Evolutionary conservation across 2,888 invertebrate genomes (phyloP), one percentile per base, ranked within the genome.

Genomic region (Hemistola chrysoprasaria): DNA sequence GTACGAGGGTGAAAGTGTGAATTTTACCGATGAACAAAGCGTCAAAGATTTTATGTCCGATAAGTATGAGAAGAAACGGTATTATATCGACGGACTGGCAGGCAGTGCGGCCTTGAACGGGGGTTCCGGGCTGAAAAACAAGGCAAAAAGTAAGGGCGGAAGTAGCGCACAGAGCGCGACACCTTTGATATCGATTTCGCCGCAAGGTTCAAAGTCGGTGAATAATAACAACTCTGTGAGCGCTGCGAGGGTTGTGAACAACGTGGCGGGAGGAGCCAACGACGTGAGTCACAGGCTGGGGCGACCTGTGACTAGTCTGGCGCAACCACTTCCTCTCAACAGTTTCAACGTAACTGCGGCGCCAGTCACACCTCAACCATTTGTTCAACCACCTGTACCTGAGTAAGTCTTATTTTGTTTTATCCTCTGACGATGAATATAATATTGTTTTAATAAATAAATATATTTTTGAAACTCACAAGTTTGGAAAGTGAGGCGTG

Each of bases 31-130:
- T 69, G 97, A 97, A 81, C 95, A 96, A 80, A 94, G 95, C 78
- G 94, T 98, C 66, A 94, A 95, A 75, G 97, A 98, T 80, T 94
- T 97, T 67, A 97, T 98, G 96, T 92, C 94, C 36, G 95, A 97
- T 71, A 98, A 98, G 85, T 98, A 98, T 76, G 98, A 99, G 79
- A 93, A 95, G 70, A 97, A 97, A 76, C 92, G 97, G 72, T 94
- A 91, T 60, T 87, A 85, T 70, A 60, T 89, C 39, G 87, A 88
- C 47, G 52, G 71, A 1, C 58, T 76, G 29, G 56, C 64, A 23
- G 66, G 68, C 27, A 72, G 61, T 59, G 46, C 59, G 29, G 39
- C 69, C 10, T 56, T 78, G 27, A 87, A 85, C 57, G 85, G 84
- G 10, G 75, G 61, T 55, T 62, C 69, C 11, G 64, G 69, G 11